Evolutionary conservation across 1,140 invertebrate genomes (phyloP).

Genomic region (Drosophila tristis): DNA sequence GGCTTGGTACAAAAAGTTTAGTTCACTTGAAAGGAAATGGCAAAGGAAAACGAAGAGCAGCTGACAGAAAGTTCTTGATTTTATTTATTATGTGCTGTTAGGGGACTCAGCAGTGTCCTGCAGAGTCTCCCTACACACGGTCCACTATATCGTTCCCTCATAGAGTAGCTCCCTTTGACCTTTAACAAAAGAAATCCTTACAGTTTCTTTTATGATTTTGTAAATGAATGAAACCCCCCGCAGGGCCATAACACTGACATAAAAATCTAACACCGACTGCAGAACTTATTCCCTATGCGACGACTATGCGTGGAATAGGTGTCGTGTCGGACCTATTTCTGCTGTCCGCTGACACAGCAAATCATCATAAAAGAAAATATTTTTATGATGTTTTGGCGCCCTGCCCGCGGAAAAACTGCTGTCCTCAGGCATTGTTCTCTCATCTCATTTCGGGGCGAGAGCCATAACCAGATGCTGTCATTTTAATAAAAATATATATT

Average conservation of each 20-base stretch:
- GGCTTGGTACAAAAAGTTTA: constrained; percentile 23
- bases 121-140: no score
- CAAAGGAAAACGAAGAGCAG: background rate
- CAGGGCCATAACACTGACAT: no score
- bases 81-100: no score
- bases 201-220: no score
- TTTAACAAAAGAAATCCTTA: no score
- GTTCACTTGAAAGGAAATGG: constrained; percentile 18
- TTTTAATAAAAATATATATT: constrained; percentile 63
- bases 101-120: no score
- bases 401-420: constrained; percentile 20
- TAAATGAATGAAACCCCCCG: no score
- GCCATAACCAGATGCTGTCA: constrained; percentile 49
- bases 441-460: constrained; percentile 1
- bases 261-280: constrained; percentile 3
- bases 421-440: constrained; percentile 22
- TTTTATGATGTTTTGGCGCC: constrained; percentile 32
- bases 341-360: constrained; percentile 26
- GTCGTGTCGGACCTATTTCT: constrained; percentile 8
- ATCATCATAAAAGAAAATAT: constrained; percentile 47
- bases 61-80: background rate
- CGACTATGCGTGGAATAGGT: constrained; percentile 8
- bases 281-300: constrained; percentile 9
- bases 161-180: no score
- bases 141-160: no score